phyloP scores from a whole-genome alignment of 2,797 vertebrate species.

The Cetoscarus ocellatus region DNA sequence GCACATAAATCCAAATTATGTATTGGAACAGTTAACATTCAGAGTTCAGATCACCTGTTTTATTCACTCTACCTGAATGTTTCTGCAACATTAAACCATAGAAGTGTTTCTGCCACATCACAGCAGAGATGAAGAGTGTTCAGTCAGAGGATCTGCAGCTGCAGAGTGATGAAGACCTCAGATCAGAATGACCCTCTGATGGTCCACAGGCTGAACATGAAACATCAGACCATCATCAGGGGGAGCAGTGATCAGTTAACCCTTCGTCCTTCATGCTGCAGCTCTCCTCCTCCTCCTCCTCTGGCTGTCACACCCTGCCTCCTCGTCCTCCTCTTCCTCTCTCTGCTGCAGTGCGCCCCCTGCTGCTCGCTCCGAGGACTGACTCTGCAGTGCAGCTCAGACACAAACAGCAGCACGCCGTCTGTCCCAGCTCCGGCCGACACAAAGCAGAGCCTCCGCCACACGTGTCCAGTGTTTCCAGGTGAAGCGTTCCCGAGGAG shows the following conservation, averaged over 20 bases:
- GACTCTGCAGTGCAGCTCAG: constrained; percentile 15
- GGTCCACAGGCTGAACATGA: too few relatives aligned
- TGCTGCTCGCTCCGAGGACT: constrained; percentile 4
- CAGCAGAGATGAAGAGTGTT: too few relatives aligned
- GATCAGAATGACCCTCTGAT: too few relatives aligned
- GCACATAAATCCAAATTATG: too few relatives aligned
- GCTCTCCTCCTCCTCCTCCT: not conserved
- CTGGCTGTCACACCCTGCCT: constrained; percentile 2
- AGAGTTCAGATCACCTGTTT: too few relatives aligned
- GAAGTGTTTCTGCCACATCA: too few relatives aligned
- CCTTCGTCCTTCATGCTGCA: constrained; percentile 12
- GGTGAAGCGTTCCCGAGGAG: not conserved
- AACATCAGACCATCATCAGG: too few relatives aligned
- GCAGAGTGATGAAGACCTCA: too few relatives aligned
- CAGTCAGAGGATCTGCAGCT: too few relatives aligned
- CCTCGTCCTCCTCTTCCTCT: not conserved
- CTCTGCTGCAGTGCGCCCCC: constrained; percentile 11
- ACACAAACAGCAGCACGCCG: not conserved
- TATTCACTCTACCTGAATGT: too few relatives aligned
- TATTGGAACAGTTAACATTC: too few relatives aligned
- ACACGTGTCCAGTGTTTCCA: not conserved
- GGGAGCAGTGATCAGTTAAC: not conserved
- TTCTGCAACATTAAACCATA: too few relatives aligned
- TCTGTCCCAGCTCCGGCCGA: not conserved
- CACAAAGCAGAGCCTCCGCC: not conserved